Percentiles rank a stretch among this genome's conserved stretches.
Evolutionary conservation across 64 coral and sea anemone species (phyloP).

Genomic region (Exaiptasia diaphana): DNA sequence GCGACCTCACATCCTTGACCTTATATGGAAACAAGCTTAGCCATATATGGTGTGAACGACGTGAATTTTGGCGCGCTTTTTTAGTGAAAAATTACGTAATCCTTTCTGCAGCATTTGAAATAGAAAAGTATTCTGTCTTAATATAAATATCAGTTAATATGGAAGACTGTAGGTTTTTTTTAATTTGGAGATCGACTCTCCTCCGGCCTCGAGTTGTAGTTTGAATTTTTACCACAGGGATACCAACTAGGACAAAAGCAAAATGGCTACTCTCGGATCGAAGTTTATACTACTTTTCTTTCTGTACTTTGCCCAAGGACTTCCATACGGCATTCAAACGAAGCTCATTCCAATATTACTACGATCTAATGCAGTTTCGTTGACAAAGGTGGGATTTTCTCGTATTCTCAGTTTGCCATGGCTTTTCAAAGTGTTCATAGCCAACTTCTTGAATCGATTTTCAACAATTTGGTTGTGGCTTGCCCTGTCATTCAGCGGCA

Average conservation of each 20-base stretch:
- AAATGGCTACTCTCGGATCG: constrained; percentile 51
- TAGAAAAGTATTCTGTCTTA: constrained; percentile 43
- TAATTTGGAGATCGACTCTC: constrained; percentile 20
- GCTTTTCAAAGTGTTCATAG: constrained; percentile 76
- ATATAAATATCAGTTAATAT: constrained; percentile 66
- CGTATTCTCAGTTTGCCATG: constrained; percentile 90
- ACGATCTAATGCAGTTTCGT: constrained; percentile 52
- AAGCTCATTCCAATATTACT: constrained; percentile 87
- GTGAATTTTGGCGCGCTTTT: too few species aligned
- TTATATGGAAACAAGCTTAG: too few species aligned
- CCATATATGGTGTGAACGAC: too few species aligned
- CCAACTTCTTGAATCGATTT: constrained; percentile 56
- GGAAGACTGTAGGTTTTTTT: constrained; percentile 6
- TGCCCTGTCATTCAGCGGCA: constrained; percentile 5
- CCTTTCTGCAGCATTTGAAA: constrained; percentile 47
- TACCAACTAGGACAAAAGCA: background rate
- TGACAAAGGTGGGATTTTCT: constrained; percentile 72
- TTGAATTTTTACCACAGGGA: background rate
- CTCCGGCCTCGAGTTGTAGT: too few species aligned
- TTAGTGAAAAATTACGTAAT: too few species aligned
- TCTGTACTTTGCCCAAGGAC: constrained; percentile 84
- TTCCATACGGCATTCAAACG: constrained; percentile 93
- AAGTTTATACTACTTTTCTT: constrained; percentile 14
- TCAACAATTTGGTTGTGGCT: constrained; percentile 61
- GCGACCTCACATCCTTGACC: too few species aligned